Base-by-base conservation (phyloP, 2,113 vertebrate species). In the Semnornis frantzii region DNA sequence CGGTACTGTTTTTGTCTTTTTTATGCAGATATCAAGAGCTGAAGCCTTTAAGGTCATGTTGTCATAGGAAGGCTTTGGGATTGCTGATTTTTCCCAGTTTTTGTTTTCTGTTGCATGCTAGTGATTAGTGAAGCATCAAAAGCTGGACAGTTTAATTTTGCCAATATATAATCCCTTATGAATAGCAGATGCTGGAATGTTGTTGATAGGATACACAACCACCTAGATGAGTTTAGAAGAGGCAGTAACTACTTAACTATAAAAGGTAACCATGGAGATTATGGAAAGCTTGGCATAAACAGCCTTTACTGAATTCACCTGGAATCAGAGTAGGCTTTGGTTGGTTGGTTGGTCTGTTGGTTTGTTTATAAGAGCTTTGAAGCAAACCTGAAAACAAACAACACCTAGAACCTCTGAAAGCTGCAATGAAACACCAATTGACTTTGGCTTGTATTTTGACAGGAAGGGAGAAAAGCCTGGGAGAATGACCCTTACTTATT, bases 401-500 rank as follows among this genome's bases (percentile, higher is more conserved):
- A 77, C 74, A 39, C 82, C 92, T 89, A 68, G 0, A 6, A 48
- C 3, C 8, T 66, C 46, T 92, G 91, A 96, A 92, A 93, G 82
- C 87, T 64, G 48, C 90, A 58, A 2, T 72, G 82, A 78, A 96
- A 74, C 73, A 54, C 86, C 92, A 95, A 63, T 95, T 95, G 91
- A 85, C 82, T 93, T 94, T 96, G 72, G 19, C 78, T 94, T 85
- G 81, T 83, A 54, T 57, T 85, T 93, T 75, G 85, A 17, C 91
- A 96, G 85, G 54, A 92, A 91, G 91, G 87, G 82, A 94, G 87
- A 90, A 94, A 96, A 92, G 69, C 82, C 76, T 75, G 72, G 54
- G 89, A 91, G 85, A 90, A 93, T 88, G 90, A 91, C 91, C 87
- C 93, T 96, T 93, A 50, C 72, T 90, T 92, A 84, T 85, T 94